Evolutionary conservation across 2,113 vertebrate genomes (phyloP).

Genomic region (Stegostoma tigrinum): DNA sequence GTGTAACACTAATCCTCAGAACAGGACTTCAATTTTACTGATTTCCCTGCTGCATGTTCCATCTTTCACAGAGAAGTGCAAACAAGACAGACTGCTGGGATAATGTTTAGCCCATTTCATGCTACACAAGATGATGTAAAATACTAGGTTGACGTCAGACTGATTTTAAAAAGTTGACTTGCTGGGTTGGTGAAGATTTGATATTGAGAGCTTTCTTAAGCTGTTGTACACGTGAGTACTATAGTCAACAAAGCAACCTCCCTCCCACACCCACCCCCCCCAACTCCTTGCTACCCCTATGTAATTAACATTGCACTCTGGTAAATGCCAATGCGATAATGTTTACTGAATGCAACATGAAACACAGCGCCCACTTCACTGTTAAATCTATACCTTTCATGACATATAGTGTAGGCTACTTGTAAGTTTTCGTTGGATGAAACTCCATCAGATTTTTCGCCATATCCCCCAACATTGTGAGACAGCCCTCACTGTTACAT

Average conservation of each 20-base stretch:
- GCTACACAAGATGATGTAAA: not conserved
- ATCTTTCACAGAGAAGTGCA: not conserved
- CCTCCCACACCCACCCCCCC: too few species aligned
- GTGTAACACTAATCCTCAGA: not conserved
- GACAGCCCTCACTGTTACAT: not conserved
- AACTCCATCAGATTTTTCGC: not conserved
- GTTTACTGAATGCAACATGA: not conserved
- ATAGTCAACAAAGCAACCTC: not conserved
- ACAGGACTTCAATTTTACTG: not conserved
- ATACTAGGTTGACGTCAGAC: not conserved
- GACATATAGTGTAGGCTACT: not conserved
- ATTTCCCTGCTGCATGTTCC: not conserved
- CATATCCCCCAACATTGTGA: not conserved
- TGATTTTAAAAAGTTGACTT: not conserved
- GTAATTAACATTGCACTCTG: too few species aligned
- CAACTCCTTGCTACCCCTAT: not conserved
- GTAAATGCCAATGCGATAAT: not conserved
- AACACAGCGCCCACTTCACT: not conserved
- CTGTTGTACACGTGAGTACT: not conserved
- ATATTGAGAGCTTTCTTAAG: not conserved
- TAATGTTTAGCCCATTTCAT: not conserved
- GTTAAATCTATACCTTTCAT: not conserved
- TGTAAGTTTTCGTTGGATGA: not conserved
- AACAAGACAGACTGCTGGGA: not conserved
- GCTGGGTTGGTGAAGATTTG: too few species aligned